phyloP scores from a whole-genome alignment of 2,797 vertebrate species.

The Xiphorhynchus erythropygius region DNA sequence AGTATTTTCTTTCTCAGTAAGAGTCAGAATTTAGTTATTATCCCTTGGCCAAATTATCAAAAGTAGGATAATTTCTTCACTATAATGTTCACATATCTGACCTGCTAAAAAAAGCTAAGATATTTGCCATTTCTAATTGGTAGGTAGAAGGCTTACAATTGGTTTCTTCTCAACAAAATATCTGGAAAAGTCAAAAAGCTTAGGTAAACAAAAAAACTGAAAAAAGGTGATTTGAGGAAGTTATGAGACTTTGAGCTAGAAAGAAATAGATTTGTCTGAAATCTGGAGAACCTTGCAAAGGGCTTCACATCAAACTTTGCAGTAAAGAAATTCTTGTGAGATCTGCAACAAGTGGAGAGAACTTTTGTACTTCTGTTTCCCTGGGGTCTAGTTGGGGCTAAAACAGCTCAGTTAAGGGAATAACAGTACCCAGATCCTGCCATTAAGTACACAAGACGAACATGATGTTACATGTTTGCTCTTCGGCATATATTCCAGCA shows the following conservation, averaged over 20 bases:
- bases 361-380: not conserved
- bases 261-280: not conserved
- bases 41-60: not conserved
- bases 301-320: not conserved
- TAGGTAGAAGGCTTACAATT: not conserved
- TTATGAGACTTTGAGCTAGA: not conserved
- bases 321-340: not conserved
- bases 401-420: not conserved
- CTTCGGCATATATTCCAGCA: not conserved
- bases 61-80: not conserved
- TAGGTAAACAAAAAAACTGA: not conserved
- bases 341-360: not conserved
- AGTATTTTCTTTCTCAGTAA: not conserved
- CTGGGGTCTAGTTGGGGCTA: not conserved
- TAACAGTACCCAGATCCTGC: not conserved
- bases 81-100: not conserved
- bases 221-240: not conserved
- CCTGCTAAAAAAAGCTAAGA: not conserved
- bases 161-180: not conserved
- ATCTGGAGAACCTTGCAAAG: not conserved
- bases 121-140: not conserved
- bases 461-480: not conserved
- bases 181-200: not conserved
- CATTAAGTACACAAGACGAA: not conserved
- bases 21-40: not conserved